Evolutionary conservation across 1,140 invertebrate species (phyloP).

Genomic region (Pseudobourletiella spinata): DNA sequence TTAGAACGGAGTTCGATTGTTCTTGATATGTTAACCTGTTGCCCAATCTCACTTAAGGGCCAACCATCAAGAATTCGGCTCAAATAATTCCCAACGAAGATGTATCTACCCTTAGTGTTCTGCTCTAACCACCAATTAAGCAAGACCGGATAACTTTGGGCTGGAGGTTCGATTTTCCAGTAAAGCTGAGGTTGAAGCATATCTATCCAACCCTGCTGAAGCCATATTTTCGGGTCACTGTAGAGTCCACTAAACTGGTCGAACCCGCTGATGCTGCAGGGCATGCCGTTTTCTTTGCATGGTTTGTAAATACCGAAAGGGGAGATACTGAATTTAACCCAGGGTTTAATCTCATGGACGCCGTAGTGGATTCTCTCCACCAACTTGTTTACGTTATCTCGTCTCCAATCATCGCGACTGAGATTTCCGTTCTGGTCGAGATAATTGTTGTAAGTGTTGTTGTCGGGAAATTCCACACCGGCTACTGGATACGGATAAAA

Average conservation of each 20-base stretch:
- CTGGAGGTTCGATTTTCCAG: slow-evolving; percentile 27
- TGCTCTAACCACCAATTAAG: slow-evolving; percentile 30
- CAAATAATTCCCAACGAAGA: slow-evolving; percentile 20
- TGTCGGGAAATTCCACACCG: slow-evolving; percentile 23
- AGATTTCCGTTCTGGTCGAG: slow-evolving; percentile 9
- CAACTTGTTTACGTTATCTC: slow-evolving; percentile 31
- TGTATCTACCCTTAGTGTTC: slow-evolving; percentile 15
- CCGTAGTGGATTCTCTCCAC: slow-evolving; percentile 14
- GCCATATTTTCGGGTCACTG: slow-evolving; percentile 26
- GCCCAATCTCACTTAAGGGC: slow-evolving; percentile 18
- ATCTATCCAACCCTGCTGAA: slow-evolving; percentile 21
- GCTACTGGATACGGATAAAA: slow-evolving; percentile 31
- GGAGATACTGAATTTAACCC: slow-evolving; percentile 25
- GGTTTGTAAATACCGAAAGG: slow-evolving; percentile 33
- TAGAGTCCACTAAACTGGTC: slow-evolving; percentile 29
- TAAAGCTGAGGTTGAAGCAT: slow-evolving; percentile 24
- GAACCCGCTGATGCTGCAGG: slow-evolving; percentile 22
- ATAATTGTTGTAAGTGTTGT: slow-evolving; percentile 14
- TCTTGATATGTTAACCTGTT: slow-evolving; percentile 21
- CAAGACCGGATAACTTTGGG: slow-evolving; percentile 25
- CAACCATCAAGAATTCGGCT: slow-evolving; percentile 19
- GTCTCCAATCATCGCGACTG: slow-evolving; percentile 21
- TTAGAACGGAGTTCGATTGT: neutral
- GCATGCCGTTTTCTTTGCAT: slow-evolving; percentile 26
- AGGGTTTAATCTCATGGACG: slow-evolving; percentile 23